Base-by-base conservation (phyloP, 2,888 invertebrate species). In the Parelbella ahira region DNA sequence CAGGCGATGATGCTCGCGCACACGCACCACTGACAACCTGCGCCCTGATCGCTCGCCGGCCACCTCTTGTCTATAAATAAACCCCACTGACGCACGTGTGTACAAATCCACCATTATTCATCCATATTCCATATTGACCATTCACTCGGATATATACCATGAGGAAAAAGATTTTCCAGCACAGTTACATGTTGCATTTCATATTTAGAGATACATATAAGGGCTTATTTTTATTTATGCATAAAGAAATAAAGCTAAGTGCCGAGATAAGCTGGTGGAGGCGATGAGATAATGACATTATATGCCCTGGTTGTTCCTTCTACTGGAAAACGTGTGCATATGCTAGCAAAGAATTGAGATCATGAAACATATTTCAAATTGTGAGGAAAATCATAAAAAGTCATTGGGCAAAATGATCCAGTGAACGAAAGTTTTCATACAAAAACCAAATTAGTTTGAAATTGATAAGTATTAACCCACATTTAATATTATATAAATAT, bases 21-120 rank as follows among this genome's bases (percentile, higher is more conserved):
- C 66, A 73, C 84, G 84, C 82, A 79, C 80, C 78, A 68, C 44
- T 79, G 74, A 45, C 60, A 66, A 43, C 46, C 33, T 46, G 44
- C 44, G 59, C 60, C 64, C 52, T 53, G 51, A 50, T 57, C 55
- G 56, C 55, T n/a, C n/a, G n/a, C 45, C 59, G 54, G 61, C 63
- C 64, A 60, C 60, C 58, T 60, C 60, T 56, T 55, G 45, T 50
- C 42, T 80, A 82, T 73, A 74, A 76, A 81, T 81, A 80, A 63
- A 63, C 50, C 50, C 29, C 30, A 54, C 42, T 47, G 53, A 51
- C 50, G 54, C 48, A 46, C 48, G 44, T 44, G 41, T 46, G 48
- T 33, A 49, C 48, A 39, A 37, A 47, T 44, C 41, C 46, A 36
- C 37, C 49, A 45, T 38, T 44, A 37, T 20, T 43, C 42, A 42